phyloP scores from a whole-genome alignment of 2,888 invertebrate species.

The Plebejus argus region DNA sequence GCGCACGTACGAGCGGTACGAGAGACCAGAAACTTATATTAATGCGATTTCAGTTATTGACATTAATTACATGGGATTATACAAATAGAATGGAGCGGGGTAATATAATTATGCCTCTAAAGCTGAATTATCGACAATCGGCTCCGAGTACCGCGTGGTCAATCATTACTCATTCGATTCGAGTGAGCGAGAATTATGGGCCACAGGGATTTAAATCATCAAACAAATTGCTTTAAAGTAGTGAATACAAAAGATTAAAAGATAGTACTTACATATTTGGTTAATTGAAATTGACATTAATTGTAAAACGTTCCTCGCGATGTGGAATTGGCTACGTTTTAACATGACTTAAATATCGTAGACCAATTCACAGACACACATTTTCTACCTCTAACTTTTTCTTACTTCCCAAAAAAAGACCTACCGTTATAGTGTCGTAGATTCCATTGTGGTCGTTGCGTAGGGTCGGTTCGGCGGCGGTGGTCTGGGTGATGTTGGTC shows the following conservation, averaged over 20 bases:
- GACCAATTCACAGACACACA: too few species aligned
- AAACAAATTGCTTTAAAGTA: conserved; percentile 15
- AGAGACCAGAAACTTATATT: not conserved
- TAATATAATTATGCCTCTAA: conserved; percentile 14
- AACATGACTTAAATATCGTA: too few species aligned
- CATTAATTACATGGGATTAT: conserved; percentile 16
- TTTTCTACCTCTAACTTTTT: not conserved
- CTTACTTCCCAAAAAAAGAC: conserved; percentile 37
- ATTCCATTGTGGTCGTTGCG: conserved; percentile 67
- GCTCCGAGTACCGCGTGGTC: not conserved
- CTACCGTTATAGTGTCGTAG: conserved; percentile 75
- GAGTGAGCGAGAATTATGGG: conserved; percentile 16
- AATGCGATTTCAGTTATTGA: conserved; percentile 25
- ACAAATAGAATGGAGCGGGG: conserved; percentile 1
- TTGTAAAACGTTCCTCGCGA: not conserved
- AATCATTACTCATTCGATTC: conserved; percentile 20
- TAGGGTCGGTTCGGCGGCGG: conserved; percentile 50
- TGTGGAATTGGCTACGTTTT: not conserved
- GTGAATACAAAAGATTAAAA: conserved; percentile 1
- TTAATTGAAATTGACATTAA: not conserved
- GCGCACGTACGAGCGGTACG: not conserved
- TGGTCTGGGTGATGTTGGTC: conserved; percentile 49
- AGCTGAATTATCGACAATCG: conserved; percentile 23
- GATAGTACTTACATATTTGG: not conserved
- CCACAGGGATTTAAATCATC: conserved; percentile 1